Evolutionary conservation across 2,888 invertebrate genomes (phyloP), one percentile per base, ranked within the genome.

Genomic region (Agriopis aurantiaria): DNA sequence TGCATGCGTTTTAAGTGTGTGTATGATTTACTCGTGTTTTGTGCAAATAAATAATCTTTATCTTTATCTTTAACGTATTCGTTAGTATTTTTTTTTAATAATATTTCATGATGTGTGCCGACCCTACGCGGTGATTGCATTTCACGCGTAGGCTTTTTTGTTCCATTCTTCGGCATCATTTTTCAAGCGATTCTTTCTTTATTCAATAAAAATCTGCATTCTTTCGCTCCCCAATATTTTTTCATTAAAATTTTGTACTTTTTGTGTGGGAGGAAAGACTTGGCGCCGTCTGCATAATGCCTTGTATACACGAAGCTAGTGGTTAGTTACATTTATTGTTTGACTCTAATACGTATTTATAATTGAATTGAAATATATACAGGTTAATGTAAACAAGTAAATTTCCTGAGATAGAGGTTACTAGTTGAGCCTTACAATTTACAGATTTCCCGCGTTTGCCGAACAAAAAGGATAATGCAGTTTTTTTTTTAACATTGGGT

Each of bases 161-260:
- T 40, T 65, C 41, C 58, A 65, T 71, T 62, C 55, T 65, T 59
- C 56, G 33, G 65, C 59, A 69, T 69, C 64, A 58, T 65, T 65
- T 72, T 66, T 65, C 69, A 68, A 62, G 57, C 51, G 56, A 63
- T 65, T 60, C 67, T 68, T 69, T 71, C 68, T 70, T 72, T 65
- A 71, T 72, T 59, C 52, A 61, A 67, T 61, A 72, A 62, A 57
- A 66, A 63, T 65, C 64, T 66, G 56, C 70, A 71, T 71, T 70
- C 69, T 59, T 66, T 66, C 8, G 55, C 55, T 63, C 48, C 51
- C 55, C 43, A 48, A 70, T 43, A 63, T 61, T 51, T 70, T 65
- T 62, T 55, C 59, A 71, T 63, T 67, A 64, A 49, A 45, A 12
- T 51, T 62, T 62, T 62, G 51, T 62, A 57, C 43, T 58, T 70